phyloP scores from a whole-genome alignment of 2,113 vertebrate genomes.

The Leiothrix lutea region DNA sequence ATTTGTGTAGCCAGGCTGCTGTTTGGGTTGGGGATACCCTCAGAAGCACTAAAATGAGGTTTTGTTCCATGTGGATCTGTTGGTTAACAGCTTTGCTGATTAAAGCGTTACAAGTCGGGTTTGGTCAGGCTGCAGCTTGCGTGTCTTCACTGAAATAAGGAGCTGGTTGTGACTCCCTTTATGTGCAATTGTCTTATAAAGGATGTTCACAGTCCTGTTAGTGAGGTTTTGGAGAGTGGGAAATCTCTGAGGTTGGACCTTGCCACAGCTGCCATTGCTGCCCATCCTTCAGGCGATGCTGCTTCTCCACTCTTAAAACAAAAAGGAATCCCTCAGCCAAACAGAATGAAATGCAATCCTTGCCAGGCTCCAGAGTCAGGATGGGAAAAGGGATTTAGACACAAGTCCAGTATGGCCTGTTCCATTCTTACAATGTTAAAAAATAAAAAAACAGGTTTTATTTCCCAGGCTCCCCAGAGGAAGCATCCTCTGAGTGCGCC shows the following conservation, averaged over 20 bases:
- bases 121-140: not conserved
- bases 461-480: not conserved
- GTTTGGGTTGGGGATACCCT: not conserved
- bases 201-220: not conserved
- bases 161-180: not conserved
- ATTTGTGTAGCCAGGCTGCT: not conserved
- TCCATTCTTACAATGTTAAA: not conserved
- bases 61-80: not conserved
- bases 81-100: not conserved
- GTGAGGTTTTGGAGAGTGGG: not conserved
- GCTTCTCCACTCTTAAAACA: not conserved
- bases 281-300: fast-evolving
- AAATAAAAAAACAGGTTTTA: not conserved
- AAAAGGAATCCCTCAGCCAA: not conserved
- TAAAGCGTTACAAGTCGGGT: fast-evolving
- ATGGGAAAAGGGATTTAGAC: not conserved
- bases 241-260: not conserved
- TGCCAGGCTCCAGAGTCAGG: not conserved
- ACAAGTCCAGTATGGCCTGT: not conserved
- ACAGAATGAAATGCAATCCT: not conserved
- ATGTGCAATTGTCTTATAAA: fast-evolving
- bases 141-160: not conserved
- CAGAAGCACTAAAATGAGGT: fast-evolving
- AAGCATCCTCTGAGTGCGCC: not conserved
- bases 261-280: not conserved